phyloP scores from a whole-genome alignment of 2,797 vertebrate species.

The Myotis myotis region DNA sequence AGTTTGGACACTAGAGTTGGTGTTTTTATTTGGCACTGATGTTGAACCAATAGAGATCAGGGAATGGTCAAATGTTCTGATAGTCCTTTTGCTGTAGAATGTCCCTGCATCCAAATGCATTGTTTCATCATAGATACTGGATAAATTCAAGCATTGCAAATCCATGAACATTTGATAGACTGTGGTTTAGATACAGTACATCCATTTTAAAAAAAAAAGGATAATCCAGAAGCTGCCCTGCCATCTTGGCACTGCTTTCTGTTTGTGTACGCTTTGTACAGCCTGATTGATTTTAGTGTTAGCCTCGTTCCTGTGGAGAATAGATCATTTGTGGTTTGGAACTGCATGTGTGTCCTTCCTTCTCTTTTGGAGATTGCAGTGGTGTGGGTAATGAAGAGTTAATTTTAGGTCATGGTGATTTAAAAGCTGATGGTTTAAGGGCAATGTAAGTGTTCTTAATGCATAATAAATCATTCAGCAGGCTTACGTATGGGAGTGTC shows the following conservation, averaged over 20 bases:
- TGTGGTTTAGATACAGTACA: not conserved
- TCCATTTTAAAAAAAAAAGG: not conserved
- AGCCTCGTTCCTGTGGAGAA: not conserved
- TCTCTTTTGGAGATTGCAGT: not conserved
- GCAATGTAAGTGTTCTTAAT: not conserved
- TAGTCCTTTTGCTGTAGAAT: not conserved
- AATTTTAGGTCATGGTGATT: not conserved
- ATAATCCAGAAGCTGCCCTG: not conserved
- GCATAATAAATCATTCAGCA: not conserved
- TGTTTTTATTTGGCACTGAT: not conserved
- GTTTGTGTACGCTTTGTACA: not conserved
- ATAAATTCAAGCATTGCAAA: not conserved
- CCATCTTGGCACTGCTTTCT: not conserved
- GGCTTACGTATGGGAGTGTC: not conserved
- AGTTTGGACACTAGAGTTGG: not conserved
- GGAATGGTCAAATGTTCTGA: not conserved
- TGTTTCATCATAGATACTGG: not conserved
- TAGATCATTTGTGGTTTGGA: not conserved
- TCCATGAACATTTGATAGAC: not conserved
- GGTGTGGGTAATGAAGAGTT: not conserved
- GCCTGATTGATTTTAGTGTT: not conserved
- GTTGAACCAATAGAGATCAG: not conserved
- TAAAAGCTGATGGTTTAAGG: not conserved
- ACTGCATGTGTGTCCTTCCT: not conserved
- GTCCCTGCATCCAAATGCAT: not conserved